Conservation (phyloP, 2,113 vertebrate species). For the Chroicocephalus ridibundus region DNA sequence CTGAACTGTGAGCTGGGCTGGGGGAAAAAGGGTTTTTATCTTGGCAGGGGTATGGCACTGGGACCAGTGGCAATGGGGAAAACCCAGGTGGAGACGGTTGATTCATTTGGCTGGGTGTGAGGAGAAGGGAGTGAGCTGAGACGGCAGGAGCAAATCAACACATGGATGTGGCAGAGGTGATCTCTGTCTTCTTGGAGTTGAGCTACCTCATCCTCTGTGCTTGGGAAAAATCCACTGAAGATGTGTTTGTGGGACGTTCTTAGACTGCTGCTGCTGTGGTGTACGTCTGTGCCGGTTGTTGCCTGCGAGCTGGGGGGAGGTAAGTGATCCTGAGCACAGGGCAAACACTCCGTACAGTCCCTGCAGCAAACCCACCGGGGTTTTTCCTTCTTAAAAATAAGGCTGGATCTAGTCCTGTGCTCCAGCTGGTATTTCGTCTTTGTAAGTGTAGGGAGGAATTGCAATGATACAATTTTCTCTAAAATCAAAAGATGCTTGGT, state of each 20-base stretch:
- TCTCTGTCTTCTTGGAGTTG: neutral
- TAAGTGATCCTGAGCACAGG: neutral
- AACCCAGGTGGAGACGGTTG: neutral
- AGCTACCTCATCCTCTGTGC: rapidly evolving
- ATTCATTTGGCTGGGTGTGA: neutral
- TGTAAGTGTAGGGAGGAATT: neutral
- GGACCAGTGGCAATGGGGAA: neutral
- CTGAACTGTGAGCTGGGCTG: neutral
- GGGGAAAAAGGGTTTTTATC: neutral
- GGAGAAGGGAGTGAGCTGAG: rapidly evolving
- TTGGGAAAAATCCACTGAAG: too few species aligned
- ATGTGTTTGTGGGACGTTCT: neutral
- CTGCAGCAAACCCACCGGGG: rapidly evolving
- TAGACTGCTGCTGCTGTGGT: neutral
- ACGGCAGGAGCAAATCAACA: neutral
- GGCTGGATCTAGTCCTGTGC: neutral
- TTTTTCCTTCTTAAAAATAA: neutral
- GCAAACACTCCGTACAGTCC: neutral
- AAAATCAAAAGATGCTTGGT: neutral
- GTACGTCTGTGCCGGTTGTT: rapidly evolving
- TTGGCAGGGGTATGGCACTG: rapidly evolving
- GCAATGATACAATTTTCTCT: neutral
- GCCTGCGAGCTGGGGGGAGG: neutral
- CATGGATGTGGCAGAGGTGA: rapidly evolving
- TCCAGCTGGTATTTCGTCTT: neutral